These are phyloP conservation scores for Euplexia lucipara DNA, from an alignment of 2,888 invertebrate genomes.

Conservation along the genomic window DNA sequence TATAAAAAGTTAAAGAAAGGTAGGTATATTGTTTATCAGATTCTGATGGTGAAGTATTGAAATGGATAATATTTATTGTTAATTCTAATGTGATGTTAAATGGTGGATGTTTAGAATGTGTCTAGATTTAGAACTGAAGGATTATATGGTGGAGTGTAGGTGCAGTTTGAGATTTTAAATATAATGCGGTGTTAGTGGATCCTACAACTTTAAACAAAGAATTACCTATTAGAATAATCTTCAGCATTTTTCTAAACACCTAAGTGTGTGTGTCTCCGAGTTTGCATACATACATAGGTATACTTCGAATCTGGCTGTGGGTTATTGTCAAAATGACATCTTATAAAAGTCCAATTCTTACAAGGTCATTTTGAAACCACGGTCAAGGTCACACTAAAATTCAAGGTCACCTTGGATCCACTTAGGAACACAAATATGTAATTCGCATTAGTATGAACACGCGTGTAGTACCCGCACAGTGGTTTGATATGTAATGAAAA, in stretches of 20 bases:
- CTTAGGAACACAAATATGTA: background rate
- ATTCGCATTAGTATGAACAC: background rate
- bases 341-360: no score
- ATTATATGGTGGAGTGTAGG: background rate
- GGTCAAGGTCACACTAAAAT: no score
- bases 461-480: conserved; percentile 29
- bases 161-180: background rate
- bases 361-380: background rate
- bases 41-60: conserved; percentile 11
- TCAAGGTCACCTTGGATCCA: background rate
- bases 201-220: background rate
- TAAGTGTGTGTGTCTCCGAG: no score
- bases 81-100: background rate
- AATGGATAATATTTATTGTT: conserved; percentile 14
- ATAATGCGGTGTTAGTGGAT: background rate
- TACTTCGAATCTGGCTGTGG: no score
- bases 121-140: conserved; percentile 1
- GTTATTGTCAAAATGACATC: background rate
- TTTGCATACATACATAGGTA: no score
- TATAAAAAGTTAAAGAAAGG: background rate
- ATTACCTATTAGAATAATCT: background rate
- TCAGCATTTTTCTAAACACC: no score
- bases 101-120: conserved; percentile 31
- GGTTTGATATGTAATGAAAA: conserved; percentile 1
- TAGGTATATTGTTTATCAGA: background rate